Base-by-base conservation (phyloP, 2,888 invertebrate genomes). In the Netelia virgata region DNA sequence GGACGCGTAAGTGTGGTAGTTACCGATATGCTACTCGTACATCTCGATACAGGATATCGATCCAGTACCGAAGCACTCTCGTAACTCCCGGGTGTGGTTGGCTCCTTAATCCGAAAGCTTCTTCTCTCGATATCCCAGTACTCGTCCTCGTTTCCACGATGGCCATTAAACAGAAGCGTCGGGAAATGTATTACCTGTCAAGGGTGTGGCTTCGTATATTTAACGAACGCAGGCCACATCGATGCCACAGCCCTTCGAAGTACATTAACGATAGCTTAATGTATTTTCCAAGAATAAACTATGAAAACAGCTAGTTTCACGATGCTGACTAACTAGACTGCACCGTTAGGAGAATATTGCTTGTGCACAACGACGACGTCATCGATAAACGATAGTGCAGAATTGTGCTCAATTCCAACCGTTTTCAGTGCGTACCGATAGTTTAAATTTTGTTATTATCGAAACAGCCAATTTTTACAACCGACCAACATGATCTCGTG, bases 181-280 rank as follows among this genome's bases (percentile, higher is more conserved):
- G 53, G 41, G 78, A 78, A 70, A 78, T 72, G 55, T 70, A 70
- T 78, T 78, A 78, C 70, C 70, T 70, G 63, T 63, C 63, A 50
- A 55, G 70, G 78, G 70, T 78, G 78, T 78, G 69, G 57, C 18
- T 18, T 63, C 78, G 36, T 50, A 14, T 14, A 18, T 50, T 18
- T 36, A 11, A 57, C 55, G 36, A 6, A 36, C 55, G 9, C 14
- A 43, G 28, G 36, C 11, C 28, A 70, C 14, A 10, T 28, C 36
- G 23, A 50, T 69, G 59, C 59, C 70, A 43, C 59, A 64, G 63
- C 59, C 69, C 61, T 77, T 77, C 59, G 50, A 50, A 61, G 36
- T 61, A 14, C 61, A 53, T 50, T 61, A 23, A 47, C 53, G 78
- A 63, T 76, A 59, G 53, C 47, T 23, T 28, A 47, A 68, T 47